Evolutionary conservation across 2,113 vertebrate species (phyloP).

Genomic region (Chionis minor): DNA sequence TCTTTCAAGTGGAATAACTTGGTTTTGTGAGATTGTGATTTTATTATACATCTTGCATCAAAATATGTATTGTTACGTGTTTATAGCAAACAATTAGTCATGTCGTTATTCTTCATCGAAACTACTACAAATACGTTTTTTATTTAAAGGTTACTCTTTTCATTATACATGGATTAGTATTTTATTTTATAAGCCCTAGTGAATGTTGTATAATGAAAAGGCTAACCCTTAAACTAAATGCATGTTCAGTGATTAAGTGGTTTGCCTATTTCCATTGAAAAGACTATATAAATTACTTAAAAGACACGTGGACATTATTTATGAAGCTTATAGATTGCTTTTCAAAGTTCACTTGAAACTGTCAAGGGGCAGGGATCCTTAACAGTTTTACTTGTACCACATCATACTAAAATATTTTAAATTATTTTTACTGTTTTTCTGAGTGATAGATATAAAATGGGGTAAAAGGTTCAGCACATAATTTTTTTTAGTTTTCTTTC

Average conservation of each 20-base stretch:
- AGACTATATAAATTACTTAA: conserved; percentile 60
- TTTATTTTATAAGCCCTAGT: conserved; percentile 52
- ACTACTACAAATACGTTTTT: not conserved
- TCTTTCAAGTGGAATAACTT: not conserved
- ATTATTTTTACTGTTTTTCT: conserved; percentile 39
- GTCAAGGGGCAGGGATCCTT: not conserved
- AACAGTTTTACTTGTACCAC: not conserved
- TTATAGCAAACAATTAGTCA: not conserved
- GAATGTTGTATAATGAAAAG: conserved; percentile 34
- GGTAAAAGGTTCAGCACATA: not conserved
- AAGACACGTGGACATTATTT: conserved; percentile 19
- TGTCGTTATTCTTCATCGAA: not conserved
- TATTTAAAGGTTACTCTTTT: conserved; percentile 22
- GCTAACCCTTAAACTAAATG: conserved; percentile 44
- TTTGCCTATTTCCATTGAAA: conserved; percentile 36
- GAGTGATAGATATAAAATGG: not conserved
- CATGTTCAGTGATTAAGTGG: conserved; percentile 44
- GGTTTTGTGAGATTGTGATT: not conserved
- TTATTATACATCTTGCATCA: not conserved
- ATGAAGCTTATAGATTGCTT: conserved; percentile 54
- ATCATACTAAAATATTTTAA: not conserved
- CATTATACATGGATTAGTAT: conserved; percentile 43
- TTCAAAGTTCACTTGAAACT: conserved; percentile 22
- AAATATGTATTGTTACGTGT: not conserved
- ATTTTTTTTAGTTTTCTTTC: not conserved